Conservation (phyloP, 2,113 vertebrate species). For the Neopipo cinnamomea region DNA sequence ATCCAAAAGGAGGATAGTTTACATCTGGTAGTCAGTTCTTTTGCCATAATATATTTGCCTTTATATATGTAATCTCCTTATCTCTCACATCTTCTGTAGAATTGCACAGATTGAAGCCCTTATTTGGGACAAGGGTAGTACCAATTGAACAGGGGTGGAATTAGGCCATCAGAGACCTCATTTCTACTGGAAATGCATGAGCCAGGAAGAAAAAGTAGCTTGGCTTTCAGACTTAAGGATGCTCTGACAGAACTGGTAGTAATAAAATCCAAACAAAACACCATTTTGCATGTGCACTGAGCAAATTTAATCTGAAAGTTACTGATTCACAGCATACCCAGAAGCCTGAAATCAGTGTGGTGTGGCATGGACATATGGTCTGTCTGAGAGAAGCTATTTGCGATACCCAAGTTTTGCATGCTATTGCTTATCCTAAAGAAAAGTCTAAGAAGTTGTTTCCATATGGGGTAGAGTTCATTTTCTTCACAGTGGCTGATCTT, state of each 20-base stretch:
- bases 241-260: neutral
- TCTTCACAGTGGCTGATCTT: neutral
- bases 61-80: neutral
- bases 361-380: neutral
- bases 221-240: constrained; percentile 1
- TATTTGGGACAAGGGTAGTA: neutral
- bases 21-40: neutral
- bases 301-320: neutral
- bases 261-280: constrained; percentile 33
- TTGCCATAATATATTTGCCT: neutral
- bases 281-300: constrained; percentile 2
- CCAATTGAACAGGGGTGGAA: neutral
- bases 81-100: neutral
- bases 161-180: neutral
- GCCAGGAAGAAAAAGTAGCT: neutral
- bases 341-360: neutral
- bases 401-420: neutral
- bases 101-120: neutral
- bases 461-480: neutral
- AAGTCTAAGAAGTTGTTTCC: neutral
- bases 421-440: neutral
- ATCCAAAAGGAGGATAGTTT: neutral
- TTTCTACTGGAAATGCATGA: neutral
- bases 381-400: neutral
- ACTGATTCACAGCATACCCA: neutral